Conservation (phyloP, 2,888 invertebrate species). For the Agriopis marginaria region DNA sequence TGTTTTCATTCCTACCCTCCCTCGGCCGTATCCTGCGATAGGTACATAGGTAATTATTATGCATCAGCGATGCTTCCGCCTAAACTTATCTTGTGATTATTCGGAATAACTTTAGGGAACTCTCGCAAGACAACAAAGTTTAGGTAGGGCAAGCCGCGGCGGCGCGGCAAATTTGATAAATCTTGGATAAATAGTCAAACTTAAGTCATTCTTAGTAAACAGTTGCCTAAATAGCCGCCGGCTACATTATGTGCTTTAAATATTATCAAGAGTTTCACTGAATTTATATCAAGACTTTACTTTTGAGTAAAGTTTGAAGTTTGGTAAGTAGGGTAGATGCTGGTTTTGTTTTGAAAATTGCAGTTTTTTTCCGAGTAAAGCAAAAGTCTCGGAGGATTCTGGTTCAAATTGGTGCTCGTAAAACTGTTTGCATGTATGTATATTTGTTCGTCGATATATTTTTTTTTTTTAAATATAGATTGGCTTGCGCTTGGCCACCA, state of each 20-base stretch:
- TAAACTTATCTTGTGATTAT: slow-evolving; percentile 39
- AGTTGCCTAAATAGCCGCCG: slow-evolving; percentile 37
- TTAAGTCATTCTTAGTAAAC: slow-evolving; percentile 47
- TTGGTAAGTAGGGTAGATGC: background rate
- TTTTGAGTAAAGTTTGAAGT: background rate
- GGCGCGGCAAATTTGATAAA: slow-evolving; percentile 43
- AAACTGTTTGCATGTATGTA: no score
- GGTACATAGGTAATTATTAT: slow-evolving; percentile 16
- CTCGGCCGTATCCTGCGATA: background rate
- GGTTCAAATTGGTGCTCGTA: no score
- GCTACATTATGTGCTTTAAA: slow-evolving; percentile 26
- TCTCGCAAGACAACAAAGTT: slow-evolving; percentile 46
- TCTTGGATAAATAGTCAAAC: slow-evolving; percentile 46
- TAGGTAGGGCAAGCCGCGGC: slow-evolving; percentile 16
- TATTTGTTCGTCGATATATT: no score
- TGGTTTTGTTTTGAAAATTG: slow-evolving; percentile 9
- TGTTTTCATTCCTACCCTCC: background rate
- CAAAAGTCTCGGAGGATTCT: no score
- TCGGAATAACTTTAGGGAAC: slow-evolving; percentile 40
- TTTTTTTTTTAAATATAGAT: no score
- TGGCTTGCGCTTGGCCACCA: no score
- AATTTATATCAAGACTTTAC: slow-evolving; percentile 7
- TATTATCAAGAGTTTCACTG: slow-evolving; percentile 7
- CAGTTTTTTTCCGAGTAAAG: background rate
- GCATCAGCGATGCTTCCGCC: slow-evolving; percentile 34